A percentile compares a stretch with the other conserved stretches of the same genome.
Conservation (phyloP, 2,888 invertebrate genomes). For the Eupeodes luniger region DNA sequence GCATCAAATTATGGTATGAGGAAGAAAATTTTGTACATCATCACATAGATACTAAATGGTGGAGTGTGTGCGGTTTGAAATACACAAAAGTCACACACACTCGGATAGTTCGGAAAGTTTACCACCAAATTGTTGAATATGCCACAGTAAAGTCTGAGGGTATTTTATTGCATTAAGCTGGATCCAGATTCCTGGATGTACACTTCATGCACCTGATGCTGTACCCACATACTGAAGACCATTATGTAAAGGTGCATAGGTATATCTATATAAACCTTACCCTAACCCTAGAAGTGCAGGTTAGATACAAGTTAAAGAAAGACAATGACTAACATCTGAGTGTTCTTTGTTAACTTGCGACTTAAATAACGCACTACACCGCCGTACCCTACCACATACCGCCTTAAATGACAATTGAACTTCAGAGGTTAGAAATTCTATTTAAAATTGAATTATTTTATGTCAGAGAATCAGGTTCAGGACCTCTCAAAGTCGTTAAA, state of each 20-base stretch:
- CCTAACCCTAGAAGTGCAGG: not conserved
- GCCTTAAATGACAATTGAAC: constrained; percentile 5
- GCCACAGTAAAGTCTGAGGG: constrained; percentile 5
- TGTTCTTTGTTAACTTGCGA: constrained; percentile 12
- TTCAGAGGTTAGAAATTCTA: constrained; percentile 4
- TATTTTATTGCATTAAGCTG: constrained; percentile 33
- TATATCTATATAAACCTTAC: too few relatives aligned
- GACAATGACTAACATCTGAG: not conserved
- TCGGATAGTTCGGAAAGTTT: constrained; percentile 39
- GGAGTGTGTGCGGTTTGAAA: constrained; percentile 8
- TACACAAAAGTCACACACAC: constrained; percentile 26
- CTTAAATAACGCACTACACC: too few relatives aligned
- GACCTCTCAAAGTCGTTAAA: not conserved
- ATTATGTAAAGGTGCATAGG: too few relatives aligned
- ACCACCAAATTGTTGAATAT: constrained; percentile 43
- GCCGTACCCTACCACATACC: too few relatives aligned
- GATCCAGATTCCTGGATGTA: not conserved
- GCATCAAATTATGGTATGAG: constrained; percentile 26
- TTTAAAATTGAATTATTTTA: constrained; percentile 13
- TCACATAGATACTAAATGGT: constrained; percentile 21
- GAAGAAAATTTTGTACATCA: not conserved
- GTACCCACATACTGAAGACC: too few relatives aligned
- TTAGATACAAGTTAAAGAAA: not conserved
- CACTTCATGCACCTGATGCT: not conserved
- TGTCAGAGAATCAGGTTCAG: not conserved